phyloP scores from a whole-genome alignment of 2,888 invertebrate species.

The Acrocyrtus sp. region DNA sequence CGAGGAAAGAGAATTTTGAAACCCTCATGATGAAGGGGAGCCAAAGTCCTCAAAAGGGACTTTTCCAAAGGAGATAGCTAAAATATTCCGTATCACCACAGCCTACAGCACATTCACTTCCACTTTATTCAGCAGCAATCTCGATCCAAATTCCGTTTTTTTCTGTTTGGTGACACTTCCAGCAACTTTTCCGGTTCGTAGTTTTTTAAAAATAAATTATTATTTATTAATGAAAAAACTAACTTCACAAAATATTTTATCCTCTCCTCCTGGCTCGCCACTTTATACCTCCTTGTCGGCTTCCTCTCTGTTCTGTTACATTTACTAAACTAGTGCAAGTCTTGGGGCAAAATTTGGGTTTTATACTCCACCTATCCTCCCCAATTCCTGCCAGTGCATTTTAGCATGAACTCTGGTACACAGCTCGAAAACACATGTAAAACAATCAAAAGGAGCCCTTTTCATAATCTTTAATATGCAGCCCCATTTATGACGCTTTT shows the following conservation, averaged over 20 bases:
- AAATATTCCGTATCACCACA: background rate
- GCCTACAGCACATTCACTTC: slow-evolving; percentile 6
- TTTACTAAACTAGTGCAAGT: slow-evolving; percentile 39
- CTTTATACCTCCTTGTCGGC: slow-evolving; percentile 3
- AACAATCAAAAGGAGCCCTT: background rate
- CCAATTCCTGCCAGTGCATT: slow-evolving; percentile 26
- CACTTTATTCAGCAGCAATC: background rate
- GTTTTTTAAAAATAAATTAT: background rate
- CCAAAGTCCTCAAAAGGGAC: slow-evolving; percentile 30
- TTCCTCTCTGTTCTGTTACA: slow-evolving; percentile 29
- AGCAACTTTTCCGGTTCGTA: background rate
- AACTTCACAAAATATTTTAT: too few species aligned
- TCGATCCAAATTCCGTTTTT: background rate
- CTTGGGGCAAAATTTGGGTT: slow-evolving; percentile 27
- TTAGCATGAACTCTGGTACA: background rate
- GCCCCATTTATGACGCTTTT: background rate
- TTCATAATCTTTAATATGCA: background rate
- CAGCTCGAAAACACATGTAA: background rate
- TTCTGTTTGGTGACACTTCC: background rate
- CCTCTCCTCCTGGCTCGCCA: too few species aligned
- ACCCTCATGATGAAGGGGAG: slow-evolving; percentile 35
- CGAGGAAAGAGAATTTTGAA: slow-evolving; percentile 17
- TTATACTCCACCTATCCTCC: slow-evolving; percentile 28
- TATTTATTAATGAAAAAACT: too few species aligned
- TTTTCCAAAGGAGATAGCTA: background rate